phyloP scores from a whole-genome alignment of 2,797 vertebrate genomes.

The Numenius phaeopus region DNA sequence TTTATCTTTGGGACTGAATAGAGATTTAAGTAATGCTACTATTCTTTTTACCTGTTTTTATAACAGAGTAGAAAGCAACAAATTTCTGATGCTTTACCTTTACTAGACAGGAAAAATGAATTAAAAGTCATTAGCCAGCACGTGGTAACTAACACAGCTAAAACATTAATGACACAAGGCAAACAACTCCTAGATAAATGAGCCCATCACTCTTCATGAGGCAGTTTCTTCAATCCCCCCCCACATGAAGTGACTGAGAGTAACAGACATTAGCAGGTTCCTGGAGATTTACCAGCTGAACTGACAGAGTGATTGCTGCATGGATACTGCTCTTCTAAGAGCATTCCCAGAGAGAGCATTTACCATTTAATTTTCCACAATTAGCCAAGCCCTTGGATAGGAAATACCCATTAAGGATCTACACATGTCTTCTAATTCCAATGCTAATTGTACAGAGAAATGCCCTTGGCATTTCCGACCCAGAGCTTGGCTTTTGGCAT shows the following conservation, averaged over 20 bases:
- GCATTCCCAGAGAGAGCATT: background rate
- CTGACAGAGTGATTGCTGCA: background rate
- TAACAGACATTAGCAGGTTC: background rate
- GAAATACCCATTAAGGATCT: background rate
- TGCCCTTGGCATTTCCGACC: background rate
- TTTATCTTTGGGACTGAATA: background rate
- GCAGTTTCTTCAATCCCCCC: background rate
- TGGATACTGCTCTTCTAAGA: background rate
- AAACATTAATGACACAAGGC: background rate
- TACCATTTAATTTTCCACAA: background rate
- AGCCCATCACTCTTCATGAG: background rate
- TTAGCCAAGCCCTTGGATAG: background rate
- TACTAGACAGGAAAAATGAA: background rate
- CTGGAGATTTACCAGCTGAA: background rate
- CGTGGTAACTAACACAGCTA: background rate
- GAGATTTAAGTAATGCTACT: background rate
- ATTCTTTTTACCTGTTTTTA: background rate
- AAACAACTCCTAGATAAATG: background rate
- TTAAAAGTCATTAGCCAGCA: background rate
- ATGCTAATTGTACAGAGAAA: background rate
- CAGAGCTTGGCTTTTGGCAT: background rate
- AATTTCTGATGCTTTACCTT: background rate
- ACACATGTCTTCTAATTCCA: background rate
- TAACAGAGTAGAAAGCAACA: background rate
- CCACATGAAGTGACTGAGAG: background rate